These are phyloP conservation scores for Diarsia rubi DNA, from an alignment of 2,888 invertebrate genomes.

Conservation along the genomic window DNA sequence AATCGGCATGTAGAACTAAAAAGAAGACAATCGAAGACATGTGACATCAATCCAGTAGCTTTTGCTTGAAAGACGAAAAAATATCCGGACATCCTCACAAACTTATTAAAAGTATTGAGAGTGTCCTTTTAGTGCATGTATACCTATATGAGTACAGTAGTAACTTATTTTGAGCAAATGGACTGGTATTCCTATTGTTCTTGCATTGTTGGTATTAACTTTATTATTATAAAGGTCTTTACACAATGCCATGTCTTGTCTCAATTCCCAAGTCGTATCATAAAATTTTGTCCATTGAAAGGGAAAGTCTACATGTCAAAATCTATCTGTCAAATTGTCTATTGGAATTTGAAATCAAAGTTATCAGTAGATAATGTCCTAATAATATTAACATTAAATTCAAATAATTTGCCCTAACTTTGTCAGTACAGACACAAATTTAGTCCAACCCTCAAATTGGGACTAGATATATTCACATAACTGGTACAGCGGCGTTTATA, in stretches of 20 bases:
- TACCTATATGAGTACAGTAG: too few species aligned
- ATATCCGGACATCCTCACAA: too few species aligned
- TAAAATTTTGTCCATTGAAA: conserved; percentile 11
- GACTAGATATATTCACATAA: conserved; percentile 65
- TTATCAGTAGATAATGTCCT: conserved; percentile 1
- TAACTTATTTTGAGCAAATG: neutral
- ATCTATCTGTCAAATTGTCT: conserved; percentile 1
- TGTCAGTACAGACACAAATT: conserved; percentile 16
- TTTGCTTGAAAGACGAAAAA: too few species aligned
- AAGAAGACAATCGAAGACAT: neutral
- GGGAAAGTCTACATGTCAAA: neutral
- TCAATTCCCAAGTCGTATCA: neutral
- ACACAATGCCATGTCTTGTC: neutral
- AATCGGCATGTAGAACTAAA: neutral
- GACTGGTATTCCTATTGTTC: neutral
- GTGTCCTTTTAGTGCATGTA: too few species aligned
- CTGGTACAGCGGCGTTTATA: conserved; percentile 63
- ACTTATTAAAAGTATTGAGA: too few species aligned
- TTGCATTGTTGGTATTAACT: neutral
- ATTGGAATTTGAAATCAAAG: neutral
- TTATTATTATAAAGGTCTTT: neutral
- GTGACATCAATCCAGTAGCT: neutral
- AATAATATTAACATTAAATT: conserved; percentile 9
- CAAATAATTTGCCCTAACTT: conserved; percentile 7
- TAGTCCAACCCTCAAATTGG: conserved; percentile 18